Percentiles rank a stretch among this genome's conserved stretches.
phyloP scores from a whole-genome alignment of 2,888 invertebrate genomes.

The Heteropelma amictum region DNA sequence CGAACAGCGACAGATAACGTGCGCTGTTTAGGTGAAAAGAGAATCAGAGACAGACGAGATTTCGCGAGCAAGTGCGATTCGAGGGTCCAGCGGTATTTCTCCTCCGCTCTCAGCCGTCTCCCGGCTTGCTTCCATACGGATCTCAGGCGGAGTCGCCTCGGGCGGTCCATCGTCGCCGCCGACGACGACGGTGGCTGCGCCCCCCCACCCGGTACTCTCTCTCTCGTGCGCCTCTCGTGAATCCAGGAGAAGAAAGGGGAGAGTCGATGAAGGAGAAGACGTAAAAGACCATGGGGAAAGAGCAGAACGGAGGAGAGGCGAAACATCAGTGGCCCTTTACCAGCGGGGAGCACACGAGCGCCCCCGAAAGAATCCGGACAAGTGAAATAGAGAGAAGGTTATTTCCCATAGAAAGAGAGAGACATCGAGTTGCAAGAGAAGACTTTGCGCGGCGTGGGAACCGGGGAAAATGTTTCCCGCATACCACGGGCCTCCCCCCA shows the following conservation, averaged over 20 bases:
- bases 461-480: constrained; percentile 76
- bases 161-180: constrained; percentile 66
- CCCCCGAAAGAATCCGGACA: constrained; percentile 29
- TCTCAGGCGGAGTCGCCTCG: constrained; percentile 57
- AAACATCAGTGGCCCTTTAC: constrained; percentile 10
- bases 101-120: constrained; percentile 50
- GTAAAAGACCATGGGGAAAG: constrained; percentile 46
- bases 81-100: constrained; percentile 52
- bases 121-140: constrained; percentile 48
- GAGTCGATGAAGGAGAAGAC: constrained; percentile 43
- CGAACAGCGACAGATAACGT: constrained; percentile 21
- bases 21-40: no score
- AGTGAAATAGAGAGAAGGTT: constrained; percentile 41
- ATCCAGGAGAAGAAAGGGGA: constrained; percentile 16
- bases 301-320: constrained; percentile 26
- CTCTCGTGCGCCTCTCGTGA: constrained; percentile 25
- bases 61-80: constrained; percentile 6
- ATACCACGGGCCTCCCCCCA: constrained; percentile 64
- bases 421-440: constrained; percentile 54
- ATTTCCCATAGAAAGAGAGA: no score
- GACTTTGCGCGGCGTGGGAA: constrained; percentile 74
- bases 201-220: constrained; percentile 29
- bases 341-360: constrained; percentile 12
- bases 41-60: constrained; percentile 23
- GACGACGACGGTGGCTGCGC: constrained; percentile 60